Evolutionary conservation across 2,113 vertebrate species (phyloP).

Genomic region (Cyanoderma ruficeps): DNA sequence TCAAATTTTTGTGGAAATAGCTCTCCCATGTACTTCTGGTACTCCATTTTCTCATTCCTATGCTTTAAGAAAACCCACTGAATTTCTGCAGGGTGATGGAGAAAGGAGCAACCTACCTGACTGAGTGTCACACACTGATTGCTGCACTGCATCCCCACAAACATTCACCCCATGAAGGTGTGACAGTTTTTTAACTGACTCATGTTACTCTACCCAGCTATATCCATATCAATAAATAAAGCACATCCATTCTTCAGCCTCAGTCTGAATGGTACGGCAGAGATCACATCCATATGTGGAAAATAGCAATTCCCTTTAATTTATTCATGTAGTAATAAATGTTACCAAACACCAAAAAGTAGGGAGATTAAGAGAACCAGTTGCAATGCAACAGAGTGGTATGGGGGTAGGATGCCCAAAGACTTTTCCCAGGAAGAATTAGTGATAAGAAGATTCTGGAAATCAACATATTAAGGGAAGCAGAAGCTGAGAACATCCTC

Average conservation of each 20-base stretch:
- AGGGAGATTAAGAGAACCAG: fast-evolving
- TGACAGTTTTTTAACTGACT: neutral
- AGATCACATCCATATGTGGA: neutral
- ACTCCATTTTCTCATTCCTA: neutral
- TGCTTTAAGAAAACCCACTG: neutral
- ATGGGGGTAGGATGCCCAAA: neutral
- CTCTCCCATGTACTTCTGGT: neutral
- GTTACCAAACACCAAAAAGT: neutral
- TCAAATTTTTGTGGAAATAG: neutral
- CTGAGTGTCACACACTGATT: fast-evolving
- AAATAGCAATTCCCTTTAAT: neutral
- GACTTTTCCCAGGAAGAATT: neutral
- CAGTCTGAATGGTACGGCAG: neutral
- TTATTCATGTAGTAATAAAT: neutral
- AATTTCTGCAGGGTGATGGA: neutral
- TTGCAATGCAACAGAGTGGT: neutral
- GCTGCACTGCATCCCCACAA: neutral
- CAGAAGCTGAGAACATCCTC: neutral
- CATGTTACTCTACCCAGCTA: neutral
- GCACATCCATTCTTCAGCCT: neutral
- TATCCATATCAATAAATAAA: neutral
- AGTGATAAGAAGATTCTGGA: neutral
- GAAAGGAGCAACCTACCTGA: neutral
- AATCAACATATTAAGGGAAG: neutral
- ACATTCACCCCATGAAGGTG: neutral